These are phyloP conservation scores for Lepisosteus oculatus DNA, from an alignment of 2,113 vertebrate genomes.

Conservation along the genomic window DNA sequence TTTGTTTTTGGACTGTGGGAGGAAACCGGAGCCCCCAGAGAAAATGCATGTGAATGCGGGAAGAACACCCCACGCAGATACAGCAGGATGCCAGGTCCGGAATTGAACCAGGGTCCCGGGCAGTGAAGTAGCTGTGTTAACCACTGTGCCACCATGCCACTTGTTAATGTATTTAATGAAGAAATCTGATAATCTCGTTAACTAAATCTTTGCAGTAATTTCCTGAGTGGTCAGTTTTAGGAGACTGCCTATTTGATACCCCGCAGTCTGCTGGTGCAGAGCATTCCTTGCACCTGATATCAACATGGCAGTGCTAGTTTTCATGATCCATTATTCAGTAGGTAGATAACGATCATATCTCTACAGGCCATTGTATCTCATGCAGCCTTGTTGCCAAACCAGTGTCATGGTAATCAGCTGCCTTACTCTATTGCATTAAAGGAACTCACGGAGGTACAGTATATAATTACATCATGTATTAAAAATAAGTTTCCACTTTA, in stretches of 20 bases:
- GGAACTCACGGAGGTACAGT: slow-evolving; percentile 50
- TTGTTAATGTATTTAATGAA: too few relatives aligned
- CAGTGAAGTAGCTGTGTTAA: too few relatives aligned
- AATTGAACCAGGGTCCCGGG: too few relatives aligned
- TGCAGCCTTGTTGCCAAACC: slow-evolving; percentile 66
- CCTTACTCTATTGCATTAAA: slow-evolving; percentile 61
- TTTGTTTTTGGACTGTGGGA: too few relatives aligned
- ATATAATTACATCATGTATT: slow-evolving; percentile 62
- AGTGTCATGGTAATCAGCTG: slow-evolving; percentile 65
- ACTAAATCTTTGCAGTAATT: slow-evolving; percentile 13
- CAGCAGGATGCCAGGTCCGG: too few relatives aligned
- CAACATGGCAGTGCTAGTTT: slow-evolving; percentile 42
- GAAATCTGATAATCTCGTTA: not conserved
- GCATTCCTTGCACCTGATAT: slow-evolving; percentile 24
- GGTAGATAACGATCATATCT: slow-evolving; percentile 59
- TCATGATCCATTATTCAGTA: slow-evolving; percentile 60
- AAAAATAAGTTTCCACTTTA: slow-evolving; percentile 59
- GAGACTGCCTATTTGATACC: slow-evolving; percentile 30
- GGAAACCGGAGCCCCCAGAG: too few relatives aligned
- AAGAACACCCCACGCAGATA: too few relatives aligned
- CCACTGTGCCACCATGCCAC: too few relatives aligned
- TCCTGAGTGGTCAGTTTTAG: slow-evolving; percentile 30
- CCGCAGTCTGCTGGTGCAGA: slow-evolving; percentile 9
- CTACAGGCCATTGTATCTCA: slow-evolving; percentile 46
- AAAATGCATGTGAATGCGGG: too few relatives aligned